These are phyloP conservation scores for Lepisosteus oculatus DNA, from an alignment of 2,113 vertebrate species.

Conservation along the genomic window DNA sequence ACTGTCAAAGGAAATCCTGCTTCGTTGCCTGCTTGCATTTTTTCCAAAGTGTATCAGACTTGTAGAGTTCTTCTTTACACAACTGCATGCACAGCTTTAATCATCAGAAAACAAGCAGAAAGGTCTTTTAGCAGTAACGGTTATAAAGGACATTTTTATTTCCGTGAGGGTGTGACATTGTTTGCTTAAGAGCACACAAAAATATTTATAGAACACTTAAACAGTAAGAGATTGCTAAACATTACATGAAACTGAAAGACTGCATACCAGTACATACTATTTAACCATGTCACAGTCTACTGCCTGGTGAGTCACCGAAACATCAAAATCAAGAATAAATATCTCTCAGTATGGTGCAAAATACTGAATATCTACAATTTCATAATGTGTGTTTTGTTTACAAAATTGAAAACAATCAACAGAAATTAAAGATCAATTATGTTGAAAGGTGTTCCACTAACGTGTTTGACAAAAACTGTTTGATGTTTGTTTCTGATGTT, in stretches of 20 bases:
- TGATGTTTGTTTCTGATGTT: too few relatives aligned
- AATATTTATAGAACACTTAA: not conserved
- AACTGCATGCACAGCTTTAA: not conserved
- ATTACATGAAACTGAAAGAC: not conserved
- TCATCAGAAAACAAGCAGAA: not conserved
- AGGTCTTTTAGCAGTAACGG: not conserved
- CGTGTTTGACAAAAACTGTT: too few relatives aligned
- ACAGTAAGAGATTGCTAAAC: constrained; percentile 19
- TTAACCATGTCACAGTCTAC: too few relatives aligned
- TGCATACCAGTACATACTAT: too few relatives aligned
- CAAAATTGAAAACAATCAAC: too few relatives aligned
- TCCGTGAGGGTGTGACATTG: constrained; percentile 27
- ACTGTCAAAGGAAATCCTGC: constrained; percentile 23
- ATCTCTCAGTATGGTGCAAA: too few relatives aligned
- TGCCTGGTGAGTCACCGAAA: too few relatives aligned
- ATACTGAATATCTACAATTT: too few relatives aligned
- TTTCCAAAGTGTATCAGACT: constrained; percentile 9
- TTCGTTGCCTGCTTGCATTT: constrained; percentile 2
- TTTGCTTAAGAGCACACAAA: not conserved
- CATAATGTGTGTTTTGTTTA: too few relatives aligned
- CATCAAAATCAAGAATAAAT: too few relatives aligned
- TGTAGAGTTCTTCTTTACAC: not conserved
- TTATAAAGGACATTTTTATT: constrained; percentile 22
- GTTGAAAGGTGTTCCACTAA: too few relatives aligned
- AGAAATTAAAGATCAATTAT: too few relatives aligned